Conservation (phyloP, 2,113 vertebrate genomes). For the Boleophthalmus pectinirostris region DNA sequence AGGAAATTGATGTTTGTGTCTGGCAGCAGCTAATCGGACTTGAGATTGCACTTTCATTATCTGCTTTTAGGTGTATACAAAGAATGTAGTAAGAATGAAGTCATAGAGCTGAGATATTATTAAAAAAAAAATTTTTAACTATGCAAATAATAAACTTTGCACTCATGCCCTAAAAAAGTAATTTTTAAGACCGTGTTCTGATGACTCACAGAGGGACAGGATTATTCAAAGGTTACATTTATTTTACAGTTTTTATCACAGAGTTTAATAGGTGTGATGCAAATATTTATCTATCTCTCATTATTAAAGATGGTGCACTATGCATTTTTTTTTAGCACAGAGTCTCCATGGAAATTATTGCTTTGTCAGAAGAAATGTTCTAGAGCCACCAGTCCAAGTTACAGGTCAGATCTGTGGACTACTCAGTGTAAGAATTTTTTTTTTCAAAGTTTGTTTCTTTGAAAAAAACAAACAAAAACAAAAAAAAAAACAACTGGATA, state of each 20-base stretch:
- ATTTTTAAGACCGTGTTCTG: slow-evolving; percentile 1
- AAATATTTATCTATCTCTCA: background rate
- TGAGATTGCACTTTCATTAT: background rate
- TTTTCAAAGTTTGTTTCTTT: too few relatives aligned
- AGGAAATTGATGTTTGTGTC: slow-evolving; percentile 6
- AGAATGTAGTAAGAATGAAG: background rate
- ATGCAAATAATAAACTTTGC: background rate
- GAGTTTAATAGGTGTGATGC: background rate
- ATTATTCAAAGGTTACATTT: background rate
- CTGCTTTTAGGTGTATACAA: slow-evolving; percentile 5
- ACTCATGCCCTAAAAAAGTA: background rate
- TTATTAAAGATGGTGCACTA: background rate
- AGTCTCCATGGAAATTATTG: too few relatives aligned
- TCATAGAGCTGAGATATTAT: background rate
- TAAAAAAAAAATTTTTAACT: background rate
- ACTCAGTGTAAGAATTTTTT: too few relatives aligned
- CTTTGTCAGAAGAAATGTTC: too few relatives aligned
- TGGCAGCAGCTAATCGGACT: background rate
- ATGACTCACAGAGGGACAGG: background rate
- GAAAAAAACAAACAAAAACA: too few relatives aligned
- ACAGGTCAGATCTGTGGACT: too few relatives aligned
- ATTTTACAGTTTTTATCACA: background rate
- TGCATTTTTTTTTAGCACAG: too few relatives aligned
- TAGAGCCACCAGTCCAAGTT: too few relatives aligned
- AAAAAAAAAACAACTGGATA: too few relatives aligned